These are phyloP conservation scores for Labeo rohita DNA, from an alignment of 2,113 vertebrate species.

Conservation along the genomic window DNA sequence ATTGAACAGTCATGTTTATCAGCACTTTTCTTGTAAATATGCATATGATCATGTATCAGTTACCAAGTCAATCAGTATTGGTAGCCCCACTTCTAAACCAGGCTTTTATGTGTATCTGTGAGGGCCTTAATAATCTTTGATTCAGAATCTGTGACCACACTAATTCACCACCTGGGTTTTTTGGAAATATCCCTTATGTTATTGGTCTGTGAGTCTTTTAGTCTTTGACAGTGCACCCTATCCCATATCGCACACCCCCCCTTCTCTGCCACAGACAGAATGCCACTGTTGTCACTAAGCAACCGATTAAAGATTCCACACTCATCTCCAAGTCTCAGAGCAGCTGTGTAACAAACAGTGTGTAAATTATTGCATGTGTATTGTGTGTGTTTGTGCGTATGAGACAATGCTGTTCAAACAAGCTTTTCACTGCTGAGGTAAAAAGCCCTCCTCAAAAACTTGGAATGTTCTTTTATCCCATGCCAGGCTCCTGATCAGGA, in stretches of 20 bases:
- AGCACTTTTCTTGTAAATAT: not conserved
- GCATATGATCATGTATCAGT: not conserved
- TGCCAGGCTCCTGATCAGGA: conserved; percentile 35
- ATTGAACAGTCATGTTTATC: not conserved
- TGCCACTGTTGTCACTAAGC: conserved; percentile 67
- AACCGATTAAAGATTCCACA: conserved; percentile 62
- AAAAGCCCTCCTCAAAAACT: conserved; percentile 18
- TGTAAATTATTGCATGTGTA: not conserved
- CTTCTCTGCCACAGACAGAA: conserved; percentile 52
- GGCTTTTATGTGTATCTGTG: not conserved
- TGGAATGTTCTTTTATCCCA: conserved; percentile 48
- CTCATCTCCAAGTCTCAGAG: conserved; percentile 37
- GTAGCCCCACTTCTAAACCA: too few species aligned
- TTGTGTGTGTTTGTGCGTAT: not conserved
- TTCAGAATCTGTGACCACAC: not conserved
- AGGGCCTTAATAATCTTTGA: not conserved
- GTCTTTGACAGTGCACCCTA: conserved; percentile 34
- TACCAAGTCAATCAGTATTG: not conserved
- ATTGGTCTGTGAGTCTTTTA: conserved; percentile 21
- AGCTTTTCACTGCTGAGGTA: conserved; percentile 33
- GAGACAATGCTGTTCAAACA: conserved; percentile 38
- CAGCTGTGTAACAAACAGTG: conserved; percentile 47
- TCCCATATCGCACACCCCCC: conserved; percentile 9
- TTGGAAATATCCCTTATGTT: not conserved
- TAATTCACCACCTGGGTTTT: not conserved